Evolutionary conservation across 2,888 invertebrate genomes (phyloP).

Genomic region (Noctua fimbriata): DNA sequence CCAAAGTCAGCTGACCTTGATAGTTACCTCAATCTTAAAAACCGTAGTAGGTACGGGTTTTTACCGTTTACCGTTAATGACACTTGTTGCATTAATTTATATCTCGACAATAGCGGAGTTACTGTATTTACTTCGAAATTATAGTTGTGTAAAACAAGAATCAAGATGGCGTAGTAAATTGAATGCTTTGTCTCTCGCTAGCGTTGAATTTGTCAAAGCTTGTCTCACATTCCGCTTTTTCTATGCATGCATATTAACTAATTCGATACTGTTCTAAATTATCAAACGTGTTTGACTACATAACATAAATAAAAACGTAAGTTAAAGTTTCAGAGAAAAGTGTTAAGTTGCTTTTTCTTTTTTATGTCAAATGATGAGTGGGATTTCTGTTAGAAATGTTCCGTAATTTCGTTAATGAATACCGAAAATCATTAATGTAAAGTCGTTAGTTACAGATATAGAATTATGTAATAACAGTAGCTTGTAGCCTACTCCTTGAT

Average conservation of each 20-base stretch:
- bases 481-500: not conserved
- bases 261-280: not conserved
- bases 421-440: not conserved
- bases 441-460: not conserved
- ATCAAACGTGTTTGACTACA: not conserved
- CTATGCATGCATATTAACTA: not conserved
- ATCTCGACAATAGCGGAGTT: conserved; percentile 12
- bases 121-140: conserved; percentile 5
- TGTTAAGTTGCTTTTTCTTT: not conserved
- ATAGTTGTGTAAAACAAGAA: conserved; percentile 10
- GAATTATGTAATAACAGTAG: not conserved
- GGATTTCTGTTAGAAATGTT: not conserved
- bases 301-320: not conserved
- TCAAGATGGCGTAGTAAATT: not conserved
- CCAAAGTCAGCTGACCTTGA: conserved; percentile 55
- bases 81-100: conserved; percentile 26
- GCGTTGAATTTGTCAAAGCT: not conserved
- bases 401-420: not conserved
- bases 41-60: conserved; percentile 31
- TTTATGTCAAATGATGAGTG: not conserved
- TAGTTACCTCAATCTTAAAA: conserved; percentile 38
- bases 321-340: not conserved
- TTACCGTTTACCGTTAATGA: conserved; percentile 50
- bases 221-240: not conserved
- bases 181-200: not conserved